Evolutionary conservation across 2,797 vertebrate genomes (phyloP).

Genomic region (Halcyon leucocephala): DNA sequence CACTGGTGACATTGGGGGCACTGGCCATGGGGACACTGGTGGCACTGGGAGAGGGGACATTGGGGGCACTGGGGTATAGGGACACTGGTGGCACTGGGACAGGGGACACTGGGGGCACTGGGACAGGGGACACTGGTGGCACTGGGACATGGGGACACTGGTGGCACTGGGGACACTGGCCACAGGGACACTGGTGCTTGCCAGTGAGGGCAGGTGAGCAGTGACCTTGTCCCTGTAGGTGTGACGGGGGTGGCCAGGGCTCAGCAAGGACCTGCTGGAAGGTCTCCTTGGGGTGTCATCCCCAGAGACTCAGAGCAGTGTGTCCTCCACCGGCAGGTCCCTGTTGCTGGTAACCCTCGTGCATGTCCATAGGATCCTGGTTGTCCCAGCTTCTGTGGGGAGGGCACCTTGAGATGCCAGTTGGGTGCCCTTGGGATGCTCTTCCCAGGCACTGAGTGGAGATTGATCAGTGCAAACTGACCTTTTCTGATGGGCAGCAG

Average conservation of each 20-base stretch:
- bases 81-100: too few relatives aligned
- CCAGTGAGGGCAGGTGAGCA: fast-evolving
- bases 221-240: background rate
- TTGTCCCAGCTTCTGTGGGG: background rate
- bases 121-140: too few relatives aligned
- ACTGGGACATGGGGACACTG: too few relatives aligned
- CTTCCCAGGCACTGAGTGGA: too few relatives aligned
- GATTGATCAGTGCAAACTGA: fast-evolving
- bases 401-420: background rate
- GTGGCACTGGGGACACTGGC: too few relatives aligned
- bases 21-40: too few relatives aligned
- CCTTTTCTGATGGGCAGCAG: fast-evolving
- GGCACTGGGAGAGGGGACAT: too few relatives aligned
- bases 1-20: too few relatives aligned
- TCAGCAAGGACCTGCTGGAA: background rate
- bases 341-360: background rate
- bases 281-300: too few relatives aligned
- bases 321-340: background rate
- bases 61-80: too few relatives aligned
- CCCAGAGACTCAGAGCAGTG: fast-evolving
- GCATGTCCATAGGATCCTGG: fast-evolving
- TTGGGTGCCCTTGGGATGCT: fast-evolving
- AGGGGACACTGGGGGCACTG: too few relatives aligned
- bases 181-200: fast-evolving
- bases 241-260: fast-evolving